phyloP scores from a whole-genome alignment of 1,140 invertebrate genomes.

The Cotesia vestalis region DNA sequence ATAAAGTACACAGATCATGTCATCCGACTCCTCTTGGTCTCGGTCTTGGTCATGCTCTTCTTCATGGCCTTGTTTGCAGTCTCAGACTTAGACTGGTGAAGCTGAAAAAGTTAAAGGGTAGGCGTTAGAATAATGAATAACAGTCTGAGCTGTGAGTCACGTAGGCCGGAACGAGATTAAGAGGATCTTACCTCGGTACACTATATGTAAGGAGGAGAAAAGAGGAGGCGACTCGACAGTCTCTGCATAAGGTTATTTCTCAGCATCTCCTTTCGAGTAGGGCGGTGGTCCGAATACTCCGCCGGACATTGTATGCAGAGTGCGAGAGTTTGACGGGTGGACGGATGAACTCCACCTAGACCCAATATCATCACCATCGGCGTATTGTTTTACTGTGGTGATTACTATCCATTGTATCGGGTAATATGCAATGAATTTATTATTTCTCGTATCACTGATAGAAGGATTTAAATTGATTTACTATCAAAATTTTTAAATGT shows the following conservation, averaged over 20 bases:
- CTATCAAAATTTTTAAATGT: no score
- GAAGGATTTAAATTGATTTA: no score
- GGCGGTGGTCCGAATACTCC: constrained; percentile 17
- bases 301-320: constrained; percentile 36
- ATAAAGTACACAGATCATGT: constrained; percentile 6
- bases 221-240: not conserved
- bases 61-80: not conserved
- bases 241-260: constrained; percentile 22
- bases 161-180: constrained; percentile 37
- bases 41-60: not conserved
- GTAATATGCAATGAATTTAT: no score
- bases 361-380: not conserved
- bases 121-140: constrained; percentile 29
- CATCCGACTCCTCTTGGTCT: no score
- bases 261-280: not conserved
- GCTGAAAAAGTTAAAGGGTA: constrained; percentile 27
- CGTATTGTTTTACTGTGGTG: no score
- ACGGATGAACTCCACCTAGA: not conserved
- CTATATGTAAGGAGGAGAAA: constrained; percentile 16
- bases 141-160: constrained; percentile 25
- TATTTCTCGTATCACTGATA: no score
- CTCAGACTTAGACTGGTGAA: not conserved
- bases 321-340: constrained; percentile 13
- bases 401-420: no score
- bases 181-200: constrained; percentile 23